phyloP scores from a whole-genome alignment of 2,113 vertebrate genomes.

The Cebus imitator region DNA sequence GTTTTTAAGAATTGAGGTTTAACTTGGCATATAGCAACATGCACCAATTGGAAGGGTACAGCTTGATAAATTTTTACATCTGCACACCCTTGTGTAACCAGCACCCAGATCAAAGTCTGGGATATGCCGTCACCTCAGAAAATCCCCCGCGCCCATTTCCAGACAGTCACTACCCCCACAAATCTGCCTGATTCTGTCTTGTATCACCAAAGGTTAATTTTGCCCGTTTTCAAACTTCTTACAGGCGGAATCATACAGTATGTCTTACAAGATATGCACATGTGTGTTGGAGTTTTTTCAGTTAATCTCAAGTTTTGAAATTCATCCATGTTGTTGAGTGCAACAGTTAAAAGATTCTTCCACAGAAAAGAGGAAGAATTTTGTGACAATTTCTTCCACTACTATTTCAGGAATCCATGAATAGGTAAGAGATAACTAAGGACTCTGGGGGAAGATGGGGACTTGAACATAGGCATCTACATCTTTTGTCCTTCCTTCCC shows the following conservation, averaged over 20 bases:
- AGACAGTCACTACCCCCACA: background rate
- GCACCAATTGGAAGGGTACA: background rate
- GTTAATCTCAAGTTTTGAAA: background rate
- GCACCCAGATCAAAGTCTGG: background rate
- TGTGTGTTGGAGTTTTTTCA: background rate
- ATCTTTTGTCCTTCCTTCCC: rapidly evolving
- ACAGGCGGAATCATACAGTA: background rate
- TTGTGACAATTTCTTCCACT: background rate
- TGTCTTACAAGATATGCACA: background rate
- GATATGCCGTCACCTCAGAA: background rate
- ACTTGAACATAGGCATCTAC: background rate
- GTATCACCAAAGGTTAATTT: background rate
- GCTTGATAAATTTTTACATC: background rate
- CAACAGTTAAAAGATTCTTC: background rate
- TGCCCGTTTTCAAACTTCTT: background rate
- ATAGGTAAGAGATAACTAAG: background rate
- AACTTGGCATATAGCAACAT: background rate
- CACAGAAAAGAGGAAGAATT: background rate
- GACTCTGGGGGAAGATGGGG: background rate
- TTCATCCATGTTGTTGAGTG: background rate
- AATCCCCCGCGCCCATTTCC: background rate
- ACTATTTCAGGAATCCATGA: background rate
- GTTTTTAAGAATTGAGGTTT: background rate
- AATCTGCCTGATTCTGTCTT: background rate
- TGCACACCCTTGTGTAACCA: background rate